Conservation (phyloP, 2,888 invertebrate genomes). For the Himalopsyche japonica region DNA sequence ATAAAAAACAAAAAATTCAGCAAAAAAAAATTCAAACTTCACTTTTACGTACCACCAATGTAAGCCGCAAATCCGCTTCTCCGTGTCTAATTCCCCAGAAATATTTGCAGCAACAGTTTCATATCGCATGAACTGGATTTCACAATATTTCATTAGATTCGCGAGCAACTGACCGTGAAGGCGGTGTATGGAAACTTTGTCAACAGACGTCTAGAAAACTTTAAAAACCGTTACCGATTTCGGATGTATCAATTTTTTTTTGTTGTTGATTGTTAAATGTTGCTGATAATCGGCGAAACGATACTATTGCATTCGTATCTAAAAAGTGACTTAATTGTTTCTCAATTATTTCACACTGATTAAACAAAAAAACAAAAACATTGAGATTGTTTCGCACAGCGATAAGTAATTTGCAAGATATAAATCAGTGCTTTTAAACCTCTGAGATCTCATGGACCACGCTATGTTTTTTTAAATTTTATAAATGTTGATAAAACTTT, state of each 20-base stretch:
- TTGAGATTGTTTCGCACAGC: too few species aligned
- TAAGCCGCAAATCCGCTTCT: background rate
- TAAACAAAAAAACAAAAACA: too few species aligned
- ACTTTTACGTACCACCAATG: background rate
- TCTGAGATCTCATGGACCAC: too few species aligned
- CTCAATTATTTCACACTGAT: too few species aligned
- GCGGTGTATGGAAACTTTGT: background rate
- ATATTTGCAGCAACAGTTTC: conserved; percentile 20
- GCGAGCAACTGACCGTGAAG: conserved; percentile 25
- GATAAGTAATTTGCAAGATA: too few species aligned
- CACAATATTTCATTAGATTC: conserved; percentile 25
- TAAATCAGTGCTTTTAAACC: too few species aligned
- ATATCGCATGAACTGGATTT: conserved; percentile 19
- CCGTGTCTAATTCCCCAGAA: conserved; percentile 12
- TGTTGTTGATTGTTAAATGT: background rate
- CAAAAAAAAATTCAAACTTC: background rate
- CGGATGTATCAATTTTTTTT: background rate
- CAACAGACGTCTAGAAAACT: background rate
- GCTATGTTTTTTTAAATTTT: too few species aligned
- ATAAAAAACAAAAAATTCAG: too few species aligned
- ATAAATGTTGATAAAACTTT: too few species aligned
- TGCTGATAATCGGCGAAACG: background rate
- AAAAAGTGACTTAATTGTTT: too few species aligned
- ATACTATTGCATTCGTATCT: background rate
- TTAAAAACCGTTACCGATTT: background rate